phyloP scores from a whole-genome alignment of 2,888 invertebrate genomes.

The Trypoxylon attenuatum region DNA sequence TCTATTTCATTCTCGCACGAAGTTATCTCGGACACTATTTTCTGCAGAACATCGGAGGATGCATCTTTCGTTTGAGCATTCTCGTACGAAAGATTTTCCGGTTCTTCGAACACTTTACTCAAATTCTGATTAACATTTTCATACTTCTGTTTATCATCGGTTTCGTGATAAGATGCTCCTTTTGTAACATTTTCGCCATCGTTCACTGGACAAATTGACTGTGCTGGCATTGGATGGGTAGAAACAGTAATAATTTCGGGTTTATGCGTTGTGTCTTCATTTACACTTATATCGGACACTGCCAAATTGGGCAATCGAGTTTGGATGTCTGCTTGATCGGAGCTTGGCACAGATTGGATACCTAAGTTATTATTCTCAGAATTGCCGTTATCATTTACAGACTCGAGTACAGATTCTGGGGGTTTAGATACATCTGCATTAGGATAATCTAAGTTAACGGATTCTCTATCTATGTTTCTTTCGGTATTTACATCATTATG shows the following conservation, averaged over 20 bases:
- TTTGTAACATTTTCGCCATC: not conserved
- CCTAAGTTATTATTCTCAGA: constrained; percentile 15
- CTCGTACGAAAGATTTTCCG: too few species aligned
- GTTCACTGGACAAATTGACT: not conserved
- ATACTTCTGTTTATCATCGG: not conserved
- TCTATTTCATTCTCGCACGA: not conserved
- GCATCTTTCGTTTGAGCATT: not conserved
- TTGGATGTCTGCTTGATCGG: not conserved
- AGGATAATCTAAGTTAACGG: not conserved
- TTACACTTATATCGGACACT: constrained; percentile 32
- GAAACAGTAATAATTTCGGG: too few species aligned
- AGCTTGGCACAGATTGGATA: not conserved
- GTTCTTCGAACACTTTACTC: not conserved
- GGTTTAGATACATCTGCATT: constrained; percentile 2
- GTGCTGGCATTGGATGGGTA: not conserved
- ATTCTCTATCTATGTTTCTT: constrained; percentile 7
- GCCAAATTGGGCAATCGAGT: constrained; percentile 11
- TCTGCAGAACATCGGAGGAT: too few species aligned
- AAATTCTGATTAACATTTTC: too few species aligned
- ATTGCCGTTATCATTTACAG: not conserved
- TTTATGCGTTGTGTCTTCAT: constrained; percentile 13
- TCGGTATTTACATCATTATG: not conserved
- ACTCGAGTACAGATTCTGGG: constrained; percentile 1
- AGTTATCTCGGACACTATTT: too few species aligned
- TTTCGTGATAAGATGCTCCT: too few species aligned